Evolutionary conservation across 2,797 vertebrate genomes (phyloP), one percentile per base, ranked within the genome.

Genomic region (Phrynocephalus guinanensis): DNA sequence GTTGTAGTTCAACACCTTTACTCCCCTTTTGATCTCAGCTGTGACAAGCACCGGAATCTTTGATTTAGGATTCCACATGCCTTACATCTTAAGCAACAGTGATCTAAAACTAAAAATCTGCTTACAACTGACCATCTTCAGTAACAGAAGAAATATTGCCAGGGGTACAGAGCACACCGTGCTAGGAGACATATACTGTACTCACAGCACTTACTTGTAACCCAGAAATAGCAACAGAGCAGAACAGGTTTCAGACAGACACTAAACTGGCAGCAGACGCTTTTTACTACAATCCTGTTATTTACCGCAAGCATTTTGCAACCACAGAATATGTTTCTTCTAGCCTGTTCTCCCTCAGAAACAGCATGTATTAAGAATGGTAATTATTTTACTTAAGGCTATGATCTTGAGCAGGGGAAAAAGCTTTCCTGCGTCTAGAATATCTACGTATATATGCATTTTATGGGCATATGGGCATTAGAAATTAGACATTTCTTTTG

Each of bases 101-200:
- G n/a, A 83, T 84, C 84, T 91, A 79, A 91, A 91, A 90, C 63
- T 88, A 83, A 88, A 72, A 93, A 85, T 67, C 77, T 90, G 89
- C 84, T 89, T 90, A 89, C 90, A 89, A 94, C 92, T 92, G 92
- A 91, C 90, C 93, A 89, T 84, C 88, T 83, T 75, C 2, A 88
- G 71, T 82, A 86, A 90, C 87, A 50, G 91, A 93, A 94, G 92
- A 91, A 71, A 91, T 91, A 94, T 88, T 75, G 89, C 90, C 91
- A 44, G 85, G 91, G 94, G 90, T 89, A 88, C 88, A 66, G 77
- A 93, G 90, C 89, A 92, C 86, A 92, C 88, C 91, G 93, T 87
- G 94, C 80, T 79, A 94, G 82, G 87, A 90, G 68, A 92, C 77
- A 81, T 91, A 92, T 24, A 90, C 52, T 90, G 79, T 56, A 10